Percentiles rank a stretch among this genome's conserved stretches.
Evolutionary conservation across 2,888 invertebrate genomes (phyloP).

Genomic region (Carterocephalus palaemon): DNA sequence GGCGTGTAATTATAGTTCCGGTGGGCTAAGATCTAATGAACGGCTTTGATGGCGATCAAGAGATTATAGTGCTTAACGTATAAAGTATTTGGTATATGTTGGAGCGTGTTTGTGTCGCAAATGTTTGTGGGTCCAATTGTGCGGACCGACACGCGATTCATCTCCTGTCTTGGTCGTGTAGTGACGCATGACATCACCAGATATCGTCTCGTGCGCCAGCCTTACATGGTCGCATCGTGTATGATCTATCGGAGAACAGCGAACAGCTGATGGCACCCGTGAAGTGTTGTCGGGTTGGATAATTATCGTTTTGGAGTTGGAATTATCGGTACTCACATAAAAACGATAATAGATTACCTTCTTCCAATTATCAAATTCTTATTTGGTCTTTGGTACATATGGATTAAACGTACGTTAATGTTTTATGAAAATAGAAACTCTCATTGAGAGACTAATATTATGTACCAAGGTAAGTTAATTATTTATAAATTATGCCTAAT

Average conservation of each 20-base stretch:
- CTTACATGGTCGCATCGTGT: slow-evolving; percentile 69
- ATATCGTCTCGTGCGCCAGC: slow-evolving; percentile 54
- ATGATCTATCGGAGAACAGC: slow-evolving; percentile 64
- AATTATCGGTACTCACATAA: slow-evolving; percentile 12
- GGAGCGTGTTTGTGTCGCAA: slow-evolving; percentile 2
- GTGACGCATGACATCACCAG: slow-evolving; percentile 64
- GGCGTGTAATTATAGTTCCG: slow-evolving; percentile 51
- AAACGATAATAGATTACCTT: no score
- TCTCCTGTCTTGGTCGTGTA: slow-evolving; percentile 37
- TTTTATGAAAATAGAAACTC: no score
- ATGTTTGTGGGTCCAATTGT: slow-evolving; percentile 8
- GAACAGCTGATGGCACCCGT: slow-evolving; percentile 64
- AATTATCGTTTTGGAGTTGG: slow-evolving; percentile 28
- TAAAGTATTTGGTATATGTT: slow-evolving; percentile 5
- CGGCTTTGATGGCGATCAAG: slow-evolving; percentile 9
- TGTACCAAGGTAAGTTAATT: neutral
- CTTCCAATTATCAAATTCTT: no score
- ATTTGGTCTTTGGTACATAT: no score
- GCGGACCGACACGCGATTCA: slow-evolving; percentile 37
- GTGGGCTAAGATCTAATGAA: slow-evolving; percentile 22
- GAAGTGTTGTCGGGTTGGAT: slow-evolving; percentile 41
- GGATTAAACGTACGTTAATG: no score
- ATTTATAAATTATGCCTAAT: no score
- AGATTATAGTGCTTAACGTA: slow-evolving; percentile 14
- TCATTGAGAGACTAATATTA: no score